Evolutionary conservation across 30 jellyfish, hydroid and myxozoan genomes (phyloP).

Genomic region (Cassiopea andromeda): DNA sequence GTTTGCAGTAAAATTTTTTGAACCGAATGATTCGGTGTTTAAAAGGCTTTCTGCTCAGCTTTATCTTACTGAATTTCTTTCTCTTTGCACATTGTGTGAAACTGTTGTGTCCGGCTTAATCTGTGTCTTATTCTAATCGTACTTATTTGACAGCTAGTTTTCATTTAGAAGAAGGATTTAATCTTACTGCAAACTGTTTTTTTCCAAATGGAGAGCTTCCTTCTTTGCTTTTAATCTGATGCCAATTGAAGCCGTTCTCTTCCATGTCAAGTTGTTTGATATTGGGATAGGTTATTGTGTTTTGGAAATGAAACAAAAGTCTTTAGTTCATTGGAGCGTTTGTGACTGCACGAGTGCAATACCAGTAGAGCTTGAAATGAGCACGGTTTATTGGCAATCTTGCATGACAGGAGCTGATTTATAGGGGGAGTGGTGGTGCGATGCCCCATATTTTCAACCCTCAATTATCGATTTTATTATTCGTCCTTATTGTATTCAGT

Average conservation of each 20-base stretch:
- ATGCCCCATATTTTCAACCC: too few species aligned
- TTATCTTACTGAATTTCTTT: background rate
- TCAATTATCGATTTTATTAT: too few species aligned
- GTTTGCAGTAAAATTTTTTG: background rate
- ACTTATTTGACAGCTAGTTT: background rate
- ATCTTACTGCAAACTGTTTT: background rate
- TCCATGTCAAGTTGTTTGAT: background rate
- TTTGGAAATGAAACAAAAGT: background rate
- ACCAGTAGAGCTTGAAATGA: too few species aligned
- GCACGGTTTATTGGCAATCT: too few species aligned
- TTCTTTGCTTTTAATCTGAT: background rate
- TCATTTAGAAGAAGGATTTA: background rate
- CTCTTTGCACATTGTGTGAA: background rate
- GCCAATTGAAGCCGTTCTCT: background rate
- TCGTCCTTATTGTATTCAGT: too few species aligned
- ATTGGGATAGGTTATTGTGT: background rate
- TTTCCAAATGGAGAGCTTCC: background rate
- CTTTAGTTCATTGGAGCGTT: too few species aligned
- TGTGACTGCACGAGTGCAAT: too few species aligned
- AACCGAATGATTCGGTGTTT: background rate
- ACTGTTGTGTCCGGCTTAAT: background rate
- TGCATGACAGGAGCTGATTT: too few species aligned
- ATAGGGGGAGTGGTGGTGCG: too few species aligned
- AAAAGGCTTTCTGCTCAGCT: background rate
- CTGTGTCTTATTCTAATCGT: background rate